Conservation (phyloP, 2,888 invertebrate genomes). For the Drosophila prolongata region DNA sequence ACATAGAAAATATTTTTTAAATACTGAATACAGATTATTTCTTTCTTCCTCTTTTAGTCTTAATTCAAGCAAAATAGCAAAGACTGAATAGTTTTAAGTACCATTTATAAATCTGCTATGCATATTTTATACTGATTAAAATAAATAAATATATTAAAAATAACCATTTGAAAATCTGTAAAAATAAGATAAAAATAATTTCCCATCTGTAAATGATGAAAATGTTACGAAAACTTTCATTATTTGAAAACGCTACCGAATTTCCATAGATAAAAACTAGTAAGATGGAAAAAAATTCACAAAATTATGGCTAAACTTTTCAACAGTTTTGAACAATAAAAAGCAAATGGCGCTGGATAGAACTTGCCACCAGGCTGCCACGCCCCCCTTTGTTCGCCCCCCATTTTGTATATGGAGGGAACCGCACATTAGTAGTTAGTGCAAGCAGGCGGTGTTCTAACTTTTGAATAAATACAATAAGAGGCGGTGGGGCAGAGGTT, state of each 20-base stretch:
- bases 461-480: constrained; percentile 79
- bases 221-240: not conserved
- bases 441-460: constrained; percentile 76
- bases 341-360: constrained; percentile 76
- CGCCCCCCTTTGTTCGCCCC: constrained; percentile 30
- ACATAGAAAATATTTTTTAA: too few relatives aligned
- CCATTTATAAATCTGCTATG: too few relatives aligned
- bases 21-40: too few relatives aligned
- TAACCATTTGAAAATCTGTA: too few relatives aligned
- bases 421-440: constrained; percentile 81
- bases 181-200: not conserved
- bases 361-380: constrained; percentile 59
- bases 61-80: too few relatives aligned
- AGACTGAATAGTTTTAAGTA: too few relatives aligned
- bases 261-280: constrained; percentile 18
- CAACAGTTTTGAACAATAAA: constrained; percentile 75
- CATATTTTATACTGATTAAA: too few relatives aligned
- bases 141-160: too few relatives aligned
- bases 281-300: constrained; percentile 42
- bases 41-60: too few relatives aligned
- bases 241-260: constrained; percentile 22
- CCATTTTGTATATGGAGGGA: constrained; percentile 33
- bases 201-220: not conserved
- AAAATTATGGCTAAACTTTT: constrained; percentile 76
- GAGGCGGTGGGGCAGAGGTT: constrained; percentile 13